Conservation (phyloP, 2,797 vertebrate species). For the Sebastes elongatus region DNA sequence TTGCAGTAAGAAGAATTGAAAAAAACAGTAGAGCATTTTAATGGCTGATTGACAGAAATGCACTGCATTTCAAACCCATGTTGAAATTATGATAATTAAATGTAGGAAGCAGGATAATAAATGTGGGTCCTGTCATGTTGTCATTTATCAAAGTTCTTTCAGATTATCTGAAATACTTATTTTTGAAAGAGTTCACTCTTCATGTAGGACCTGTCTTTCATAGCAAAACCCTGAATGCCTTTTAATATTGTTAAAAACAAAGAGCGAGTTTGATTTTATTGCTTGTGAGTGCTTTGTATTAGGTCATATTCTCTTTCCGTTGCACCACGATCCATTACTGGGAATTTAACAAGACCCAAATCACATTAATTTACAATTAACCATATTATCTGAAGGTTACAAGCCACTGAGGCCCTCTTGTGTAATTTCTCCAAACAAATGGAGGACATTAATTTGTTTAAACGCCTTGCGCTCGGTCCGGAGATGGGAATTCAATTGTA, state of each 20-base stretch:
- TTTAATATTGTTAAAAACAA: background rate
- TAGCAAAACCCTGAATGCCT: background rate
- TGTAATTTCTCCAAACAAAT: conserved; percentile 52
- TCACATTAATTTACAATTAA: conserved; percentile 55
- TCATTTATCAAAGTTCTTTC: background rate
- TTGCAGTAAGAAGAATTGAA: background rate
- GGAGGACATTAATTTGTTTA: conserved; percentile 58
- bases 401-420: conserved; percentile 1
- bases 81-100: background rate
- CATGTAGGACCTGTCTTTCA: background rate
- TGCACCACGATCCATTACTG: conserved; percentile 14
- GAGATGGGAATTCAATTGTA: conserved; percentile 63
- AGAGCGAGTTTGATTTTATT: background rate
- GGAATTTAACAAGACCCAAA: conserved; percentile 37
- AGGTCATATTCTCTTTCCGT: conserved; percentile 9
- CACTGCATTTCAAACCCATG: background rate
- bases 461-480: conserved; percentile 34
- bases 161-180: background rate
- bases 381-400: conserved; percentile 44
- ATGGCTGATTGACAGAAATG: background rate
- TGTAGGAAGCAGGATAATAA: background rate
- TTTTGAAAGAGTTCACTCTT: background rate
- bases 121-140: background rate
- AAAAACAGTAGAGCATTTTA: background rate
- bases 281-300: conserved; percentile 1